These are phyloP conservation scores for Nemotelus nigrinus DNA, from an alignment of 2,888 invertebrate species.

Conservation along the genomic window DNA sequence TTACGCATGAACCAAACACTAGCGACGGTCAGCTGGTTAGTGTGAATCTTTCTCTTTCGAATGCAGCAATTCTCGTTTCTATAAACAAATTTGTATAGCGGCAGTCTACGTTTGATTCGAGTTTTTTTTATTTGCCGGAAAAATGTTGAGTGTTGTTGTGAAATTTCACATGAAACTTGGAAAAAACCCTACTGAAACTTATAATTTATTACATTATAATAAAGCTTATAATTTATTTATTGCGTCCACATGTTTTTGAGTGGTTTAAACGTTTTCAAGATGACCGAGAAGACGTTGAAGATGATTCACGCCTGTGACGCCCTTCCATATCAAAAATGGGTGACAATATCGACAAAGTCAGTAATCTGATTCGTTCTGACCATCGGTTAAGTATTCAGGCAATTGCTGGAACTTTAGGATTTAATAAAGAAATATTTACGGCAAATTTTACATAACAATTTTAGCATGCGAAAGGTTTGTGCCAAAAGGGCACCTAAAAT, in stretches of 20 bases:
- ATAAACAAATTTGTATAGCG: neutral
- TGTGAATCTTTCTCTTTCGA: neutral
- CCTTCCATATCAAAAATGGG: neutral
- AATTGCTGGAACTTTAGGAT: neutral
- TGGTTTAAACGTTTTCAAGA: neutral
- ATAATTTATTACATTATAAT: neutral
- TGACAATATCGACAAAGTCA: slow-evolving; percentile 1
- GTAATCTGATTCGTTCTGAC: neutral
- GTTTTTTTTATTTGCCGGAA: neutral
- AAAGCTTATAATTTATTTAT: neutral
- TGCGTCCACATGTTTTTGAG: too few species aligned
- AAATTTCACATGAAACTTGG: too few species aligned
- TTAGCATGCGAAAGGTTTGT: slow-evolving; percentile 26
- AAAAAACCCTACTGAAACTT: too few species aligned
- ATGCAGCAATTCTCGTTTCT: neutral
- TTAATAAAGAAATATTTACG: too few species aligned
- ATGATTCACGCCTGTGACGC: neutral
- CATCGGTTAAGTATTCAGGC: slow-evolving; percentile 28
- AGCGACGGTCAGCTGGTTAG: neutral
- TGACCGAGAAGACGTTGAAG: neutral
- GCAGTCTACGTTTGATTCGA: neutral
- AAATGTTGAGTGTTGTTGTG: neutral
- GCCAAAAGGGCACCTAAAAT: neutral
- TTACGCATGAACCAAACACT: neutral
- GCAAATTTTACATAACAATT: slow-evolving; percentile 29